phyloP scores from a whole-genome alignment of 1,140 invertebrate genomes.

The Drosophila obscura region DNA sequence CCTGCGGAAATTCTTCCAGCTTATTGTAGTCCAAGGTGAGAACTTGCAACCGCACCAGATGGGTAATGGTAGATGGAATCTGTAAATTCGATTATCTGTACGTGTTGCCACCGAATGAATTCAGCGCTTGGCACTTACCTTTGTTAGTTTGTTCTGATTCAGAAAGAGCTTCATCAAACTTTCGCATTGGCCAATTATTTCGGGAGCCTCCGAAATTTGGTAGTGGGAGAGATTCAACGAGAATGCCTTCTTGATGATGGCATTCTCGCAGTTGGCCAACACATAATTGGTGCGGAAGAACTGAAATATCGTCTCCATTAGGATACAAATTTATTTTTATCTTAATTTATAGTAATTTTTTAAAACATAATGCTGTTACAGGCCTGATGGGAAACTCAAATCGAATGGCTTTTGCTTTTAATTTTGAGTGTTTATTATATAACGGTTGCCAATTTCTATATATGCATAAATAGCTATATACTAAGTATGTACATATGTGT shows the following conservation, averaged over 20 bases:
- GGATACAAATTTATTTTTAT: not conserved
- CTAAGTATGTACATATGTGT: not conserved
- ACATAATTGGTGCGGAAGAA: conserved; percentile 87
- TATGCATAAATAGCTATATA: conserved; percentile 3
- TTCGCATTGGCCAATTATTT: conserved; percentile 85
- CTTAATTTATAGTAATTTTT: not conserved
- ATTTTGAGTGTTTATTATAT: conserved; percentile 45
- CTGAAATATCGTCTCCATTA: conserved; percentile 84
- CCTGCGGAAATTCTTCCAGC: conserved; percentile 87
- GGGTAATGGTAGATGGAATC: conserved; percentile 72
- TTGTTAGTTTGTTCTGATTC: conserved; percentile 86
- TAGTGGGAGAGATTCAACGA: conserved; percentile 86
- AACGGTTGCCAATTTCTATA: conserved; percentile 16
- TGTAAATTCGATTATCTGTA: conserved; percentile 14
- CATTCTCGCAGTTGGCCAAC: conserved; percentile 86
- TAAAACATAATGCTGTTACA: not conserved
- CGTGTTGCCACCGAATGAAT: not conserved
- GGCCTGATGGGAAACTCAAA: not conserved
- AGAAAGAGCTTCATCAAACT: conserved; percentile 86
- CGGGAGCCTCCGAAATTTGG: conserved; percentile 86
- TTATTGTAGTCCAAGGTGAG: conserved; percentile 87
- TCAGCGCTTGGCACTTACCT: conserved; percentile 46
- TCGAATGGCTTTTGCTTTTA: conserved; percentile 16
- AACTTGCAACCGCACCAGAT: conserved; percentile 82
- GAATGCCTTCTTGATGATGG: conserved; percentile 85